These are phyloP conservation scores for Enhydra lutris DNA, from an alignment of 2,113 vertebrate genomes.

Conservation along the genomic window DNA sequence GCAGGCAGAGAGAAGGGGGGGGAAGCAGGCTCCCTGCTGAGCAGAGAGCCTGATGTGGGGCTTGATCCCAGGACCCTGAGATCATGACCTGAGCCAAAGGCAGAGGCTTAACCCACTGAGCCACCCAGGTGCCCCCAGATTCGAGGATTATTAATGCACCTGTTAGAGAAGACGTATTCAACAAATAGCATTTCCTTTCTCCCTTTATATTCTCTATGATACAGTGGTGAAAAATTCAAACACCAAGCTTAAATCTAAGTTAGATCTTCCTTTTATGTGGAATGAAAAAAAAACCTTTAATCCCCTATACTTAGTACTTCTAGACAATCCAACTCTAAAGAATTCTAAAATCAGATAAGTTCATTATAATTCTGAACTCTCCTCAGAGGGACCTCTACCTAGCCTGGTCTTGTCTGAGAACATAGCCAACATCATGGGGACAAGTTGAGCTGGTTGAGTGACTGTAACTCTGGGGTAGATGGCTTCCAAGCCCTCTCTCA, in stretches of 20 bases:
- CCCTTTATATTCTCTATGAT: background rate
- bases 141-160: background rate
- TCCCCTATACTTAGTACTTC: background rate
- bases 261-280: background rate
- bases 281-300: background rate
- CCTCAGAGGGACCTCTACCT: background rate
- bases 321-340: background rate
- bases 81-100: too few relatives aligned
- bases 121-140: background rate
- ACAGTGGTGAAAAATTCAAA: background rate
- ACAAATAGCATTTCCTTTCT: background rate
- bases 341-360: background rate
- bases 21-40: too few relatives aligned
- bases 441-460: background rate
- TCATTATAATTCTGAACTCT: background rate
- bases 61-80: too few relatives aligned
- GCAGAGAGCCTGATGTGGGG: too few relatives aligned
- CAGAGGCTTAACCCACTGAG: too few relatives aligned
- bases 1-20: too few relatives aligned
- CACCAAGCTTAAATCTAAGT: background rate
- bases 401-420: background rate
- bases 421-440: background rate
- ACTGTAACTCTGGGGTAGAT: background rate
- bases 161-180: background rate
- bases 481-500: conserved; percentile 45